These are phyloP conservation scores for Mactra quadrangularis DNA, from an alignment of 1,140 invertebrate species.

Conservation along the genomic window DNA sequence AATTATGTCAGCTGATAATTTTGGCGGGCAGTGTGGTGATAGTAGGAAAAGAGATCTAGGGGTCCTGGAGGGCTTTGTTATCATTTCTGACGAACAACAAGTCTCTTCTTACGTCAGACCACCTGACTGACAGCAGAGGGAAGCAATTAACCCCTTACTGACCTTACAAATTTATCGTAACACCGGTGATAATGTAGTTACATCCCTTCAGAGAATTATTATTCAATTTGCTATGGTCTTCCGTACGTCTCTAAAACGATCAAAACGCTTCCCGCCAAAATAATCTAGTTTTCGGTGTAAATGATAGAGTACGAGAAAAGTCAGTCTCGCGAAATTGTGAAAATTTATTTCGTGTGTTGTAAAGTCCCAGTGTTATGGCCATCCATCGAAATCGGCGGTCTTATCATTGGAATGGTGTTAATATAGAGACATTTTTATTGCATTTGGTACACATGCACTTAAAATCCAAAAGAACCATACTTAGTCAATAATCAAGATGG, in stretches of 20 bases:
- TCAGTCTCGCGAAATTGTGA: too few relatives aligned
- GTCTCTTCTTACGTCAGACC: conserved; percentile 14
- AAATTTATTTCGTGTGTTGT: too few relatives aligned
- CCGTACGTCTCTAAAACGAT: neutral
- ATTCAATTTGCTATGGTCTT: conserved; percentile 1
- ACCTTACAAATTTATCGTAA: conserved; percentile 3
- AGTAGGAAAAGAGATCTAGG: neutral
- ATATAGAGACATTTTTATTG: too few relatives aligned
- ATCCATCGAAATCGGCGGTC: too few relatives aligned
- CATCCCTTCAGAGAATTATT: conserved; percentile 26
- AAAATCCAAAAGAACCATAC: too few relatives aligned
- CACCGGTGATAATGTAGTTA: conserved; percentile 22
- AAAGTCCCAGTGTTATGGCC: too few relatives aligned
- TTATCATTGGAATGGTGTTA: too few relatives aligned
- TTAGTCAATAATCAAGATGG: too few relatives aligned
- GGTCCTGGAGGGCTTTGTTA: neutral
- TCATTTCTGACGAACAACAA: conserved; percentile 19
- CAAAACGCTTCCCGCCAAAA: conserved; percentile 3
- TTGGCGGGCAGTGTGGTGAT: conserved; percentile 3
- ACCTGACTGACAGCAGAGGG: conserved; percentile 10
- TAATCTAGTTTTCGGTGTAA: too few relatives aligned
- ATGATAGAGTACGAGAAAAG: too few relatives aligned
- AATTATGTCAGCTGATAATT: neutral
- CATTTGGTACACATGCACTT: too few relatives aligned
- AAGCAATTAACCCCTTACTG: conserved; percentile 24